Evolutionary conservation across 2,888 invertebrate genomes (phyloP).

Genomic region (Apoda limacodes): DNA sequence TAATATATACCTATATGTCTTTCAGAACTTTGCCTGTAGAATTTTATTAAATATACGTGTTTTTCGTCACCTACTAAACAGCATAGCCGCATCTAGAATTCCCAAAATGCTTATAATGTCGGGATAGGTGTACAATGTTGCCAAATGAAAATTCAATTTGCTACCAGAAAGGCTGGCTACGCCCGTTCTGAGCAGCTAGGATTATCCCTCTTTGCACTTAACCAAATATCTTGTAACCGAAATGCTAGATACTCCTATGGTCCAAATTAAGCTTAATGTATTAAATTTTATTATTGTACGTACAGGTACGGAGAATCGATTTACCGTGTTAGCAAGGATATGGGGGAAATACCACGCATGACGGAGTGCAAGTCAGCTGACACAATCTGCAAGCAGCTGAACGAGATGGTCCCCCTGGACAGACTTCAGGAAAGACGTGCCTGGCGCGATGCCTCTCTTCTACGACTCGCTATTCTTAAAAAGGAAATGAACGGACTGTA

Average conservation of each 20-base stretch:
- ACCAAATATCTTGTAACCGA: no score
- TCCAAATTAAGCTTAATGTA: constrained; percentile 5
- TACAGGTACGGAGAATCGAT: constrained; percentile 69
- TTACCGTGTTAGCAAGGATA: constrained; percentile 75
- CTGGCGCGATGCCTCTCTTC: constrained; percentile 88
- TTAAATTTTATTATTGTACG: constrained; percentile 8
- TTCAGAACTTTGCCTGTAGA: no score
- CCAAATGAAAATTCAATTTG: no score
- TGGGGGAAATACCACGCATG: constrained; percentile 81
- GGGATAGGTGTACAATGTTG: no score
- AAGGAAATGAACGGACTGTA: constrained; percentile 72
- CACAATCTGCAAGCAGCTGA: constrained; percentile 78
- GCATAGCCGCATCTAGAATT: no score
- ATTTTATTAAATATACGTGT: no score
- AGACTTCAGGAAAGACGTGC: constrained; percentile 78
- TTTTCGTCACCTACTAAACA: no score
- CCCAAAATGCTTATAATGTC: no score
- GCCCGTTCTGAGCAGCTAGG: no score
- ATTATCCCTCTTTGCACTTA: no score
- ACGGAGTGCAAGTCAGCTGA: constrained; percentile 70
- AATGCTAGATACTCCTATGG: constrained; percentile 1
- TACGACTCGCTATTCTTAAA: constrained; percentile 83
- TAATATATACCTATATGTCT: no score
- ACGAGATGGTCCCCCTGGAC: constrained; percentile 79
- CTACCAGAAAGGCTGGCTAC: no score